Conservation (phyloP, 2,113 vertebrate genomes). For the Zootoca vivipara region DNA sequence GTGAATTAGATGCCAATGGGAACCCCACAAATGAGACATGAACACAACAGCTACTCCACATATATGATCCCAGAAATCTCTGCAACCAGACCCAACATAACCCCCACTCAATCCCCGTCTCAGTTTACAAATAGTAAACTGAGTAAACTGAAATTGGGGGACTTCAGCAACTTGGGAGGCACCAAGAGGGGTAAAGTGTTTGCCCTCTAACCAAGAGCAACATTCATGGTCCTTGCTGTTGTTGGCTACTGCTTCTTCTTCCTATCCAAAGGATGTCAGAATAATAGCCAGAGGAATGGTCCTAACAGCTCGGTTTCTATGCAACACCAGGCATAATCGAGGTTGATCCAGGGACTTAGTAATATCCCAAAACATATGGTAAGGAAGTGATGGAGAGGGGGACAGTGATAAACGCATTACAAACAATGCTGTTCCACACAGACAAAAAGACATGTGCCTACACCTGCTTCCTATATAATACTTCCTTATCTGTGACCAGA, state of each 20-base stretch:
- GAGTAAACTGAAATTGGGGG: not conserved
- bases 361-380: not conserved
- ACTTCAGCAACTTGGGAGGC: not conserved
- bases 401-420: not conserved
- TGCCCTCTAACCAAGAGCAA: not conserved
- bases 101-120: not conserved
- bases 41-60: no score
- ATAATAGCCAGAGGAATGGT: not conserved
- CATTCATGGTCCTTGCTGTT: not conserved
- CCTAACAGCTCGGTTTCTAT: not conserved
- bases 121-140: not conserved
- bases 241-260: not conserved
- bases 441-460: not conserved
- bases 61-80: no score
- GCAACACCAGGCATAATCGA: not conserved
- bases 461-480: constrained; percentile 3
- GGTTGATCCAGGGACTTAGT: not conserved
- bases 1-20: no score
- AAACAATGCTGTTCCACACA: not conserved
- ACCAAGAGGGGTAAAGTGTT: not conserved
- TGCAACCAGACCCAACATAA: not conserved
- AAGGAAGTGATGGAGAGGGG: not conserved
- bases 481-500: not conserved
- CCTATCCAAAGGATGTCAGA: not conserved
- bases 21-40: no score